These are phyloP conservation scores for Trogon surrucura DNA, from an alignment of 2,113 vertebrate genomes.

Conservation along the genomic window DNA sequence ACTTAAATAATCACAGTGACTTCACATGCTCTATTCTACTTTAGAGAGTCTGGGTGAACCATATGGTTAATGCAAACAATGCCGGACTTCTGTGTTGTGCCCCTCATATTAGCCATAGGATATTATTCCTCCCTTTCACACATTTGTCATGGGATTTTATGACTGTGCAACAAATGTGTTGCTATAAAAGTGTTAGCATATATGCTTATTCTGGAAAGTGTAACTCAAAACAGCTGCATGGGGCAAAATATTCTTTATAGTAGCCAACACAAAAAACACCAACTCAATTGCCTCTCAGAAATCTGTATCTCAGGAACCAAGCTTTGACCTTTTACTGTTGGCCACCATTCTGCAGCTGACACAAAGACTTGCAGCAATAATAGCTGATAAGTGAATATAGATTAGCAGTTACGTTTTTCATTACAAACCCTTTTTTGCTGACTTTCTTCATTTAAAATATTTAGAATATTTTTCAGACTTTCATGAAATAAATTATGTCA, in stretches of 20 bases:
- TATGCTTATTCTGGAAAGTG: conserved; percentile 23
- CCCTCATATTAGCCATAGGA: neutral
- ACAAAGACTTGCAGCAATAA: neutral
- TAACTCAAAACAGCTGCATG: conserved; percentile 36
- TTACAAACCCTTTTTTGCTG: neutral
- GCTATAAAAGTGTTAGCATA: conserved; percentile 28
- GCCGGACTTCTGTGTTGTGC: neutral
- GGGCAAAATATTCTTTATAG: conserved; percentile 47
- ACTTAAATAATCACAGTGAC: neutral
- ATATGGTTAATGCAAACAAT: neutral
- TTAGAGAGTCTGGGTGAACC: neutral
- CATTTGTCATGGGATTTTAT: conserved; percentile 32
- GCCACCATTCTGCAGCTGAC: neutral
- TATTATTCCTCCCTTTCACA: neutral
- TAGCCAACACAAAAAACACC: neutral
- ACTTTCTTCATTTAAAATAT: neutral
- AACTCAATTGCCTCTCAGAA: conserved; percentile 20
- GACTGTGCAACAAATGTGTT: conserved; percentile 25
- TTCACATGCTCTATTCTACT: neutral
- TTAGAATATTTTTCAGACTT: neutral
- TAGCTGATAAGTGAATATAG: neutral
- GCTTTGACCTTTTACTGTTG: neutral
- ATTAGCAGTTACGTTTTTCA: conserved; percentile 45
- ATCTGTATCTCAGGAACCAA: neutral
- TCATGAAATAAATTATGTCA: neutral